Base-by-base conservation (phyloP, 2,113 vertebrate genomes). In the Oophaga pumilio region DNA sequence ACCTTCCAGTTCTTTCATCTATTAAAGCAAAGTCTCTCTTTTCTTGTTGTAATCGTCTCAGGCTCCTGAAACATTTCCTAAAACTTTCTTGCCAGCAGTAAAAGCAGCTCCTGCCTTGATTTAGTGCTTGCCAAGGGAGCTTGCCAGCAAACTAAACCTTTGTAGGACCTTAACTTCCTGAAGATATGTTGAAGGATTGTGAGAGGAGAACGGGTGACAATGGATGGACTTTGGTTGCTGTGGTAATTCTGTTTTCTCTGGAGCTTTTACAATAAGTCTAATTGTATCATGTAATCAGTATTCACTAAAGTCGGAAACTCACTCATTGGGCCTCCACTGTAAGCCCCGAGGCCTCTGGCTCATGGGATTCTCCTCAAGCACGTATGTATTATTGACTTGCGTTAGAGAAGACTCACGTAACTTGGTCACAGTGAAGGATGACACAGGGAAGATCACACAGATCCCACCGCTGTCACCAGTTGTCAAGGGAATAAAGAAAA, bases 281-380 rank as follows among this genome's bases (percentile, higher is more conserved):
- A 83, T 83, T 83, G 81, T 83, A 52, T 84, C 26, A 59, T 84
- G 24, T 28, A 84, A 84, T 74, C 82, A 84, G 68, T 73, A 84
- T 84, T 74, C 82, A 59, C 52, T 28, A 84, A 56, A 50, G 64
- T 68, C 14, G 57, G 22, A 50, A 64, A 64, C n/a, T 9, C 57
- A 24, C 20, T 64, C 20, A 62, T 52, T 77, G 52, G 49, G 49
- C n/a, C 79, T 80, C 26, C 11, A n/a, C 20, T 66, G 22, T 20
- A 9, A 60, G 26, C 57, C 33, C 24, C 62, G 60, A 20, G 28
- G 24, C 20, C 62, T 80, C 43, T 53, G 60, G 57, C 26, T 80
- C 33, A 49, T 52, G 8, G 62, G 62, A 33, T 15, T 26, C 8
- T 83, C 49, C n/a, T 53, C n/a, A 53, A 15, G 81, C 22, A 52